Percentiles rank a stretch among this genome's conserved stretches.
phyloP scores from a whole-genome alignment of 2,888 invertebrate genomes.

The Argyresthia albistria region DNA sequence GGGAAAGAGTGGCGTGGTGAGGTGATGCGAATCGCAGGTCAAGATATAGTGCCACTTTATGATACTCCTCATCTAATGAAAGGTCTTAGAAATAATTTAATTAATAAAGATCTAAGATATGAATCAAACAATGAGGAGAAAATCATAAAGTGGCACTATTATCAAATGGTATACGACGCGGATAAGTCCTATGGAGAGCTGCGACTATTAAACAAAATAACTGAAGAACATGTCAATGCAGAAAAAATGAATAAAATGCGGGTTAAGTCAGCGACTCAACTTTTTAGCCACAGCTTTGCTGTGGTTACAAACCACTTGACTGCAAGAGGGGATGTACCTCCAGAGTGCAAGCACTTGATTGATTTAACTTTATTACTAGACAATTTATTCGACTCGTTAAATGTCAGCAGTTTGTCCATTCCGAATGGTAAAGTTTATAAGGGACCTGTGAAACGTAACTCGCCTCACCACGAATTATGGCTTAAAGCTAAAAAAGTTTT shows the following conservation, averaged over 20 bases:
- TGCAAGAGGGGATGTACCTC: neutral
- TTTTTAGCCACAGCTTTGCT: conserved; percentile 22
- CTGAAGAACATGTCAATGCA: conserved; percentile 1
- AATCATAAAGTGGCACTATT: conserved; percentile 19
- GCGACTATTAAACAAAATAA: conserved; percentile 3
- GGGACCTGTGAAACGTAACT: neutral
- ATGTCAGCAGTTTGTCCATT: neutral
- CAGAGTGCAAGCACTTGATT: neutral
- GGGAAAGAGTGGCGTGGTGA: conserved; percentile 12
- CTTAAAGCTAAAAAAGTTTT: neutral
- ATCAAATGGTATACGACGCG: conserved; percentile 11
- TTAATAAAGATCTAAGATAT: conserved; percentile 14
- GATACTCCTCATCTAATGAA: neutral
- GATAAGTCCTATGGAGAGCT: conserved; percentile 2
- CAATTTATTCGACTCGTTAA: conserved; percentile 5
- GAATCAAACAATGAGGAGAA: conserved; percentile 10
- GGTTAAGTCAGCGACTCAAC: conserved; percentile 16
- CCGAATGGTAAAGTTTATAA: neutral
- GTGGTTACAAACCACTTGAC: conserved; percentile 12
- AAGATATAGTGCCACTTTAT: conserved; percentile 13
- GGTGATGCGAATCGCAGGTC: neutral
- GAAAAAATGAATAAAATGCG: conserved; percentile 5
- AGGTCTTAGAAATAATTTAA: neutral
- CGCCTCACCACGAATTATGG: neutral
- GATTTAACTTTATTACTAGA: conserved; percentile 1